phyloP scores from a whole-genome alignment of 1,140 invertebrate species.

The Dendroctonus ponderosae region DNA sequence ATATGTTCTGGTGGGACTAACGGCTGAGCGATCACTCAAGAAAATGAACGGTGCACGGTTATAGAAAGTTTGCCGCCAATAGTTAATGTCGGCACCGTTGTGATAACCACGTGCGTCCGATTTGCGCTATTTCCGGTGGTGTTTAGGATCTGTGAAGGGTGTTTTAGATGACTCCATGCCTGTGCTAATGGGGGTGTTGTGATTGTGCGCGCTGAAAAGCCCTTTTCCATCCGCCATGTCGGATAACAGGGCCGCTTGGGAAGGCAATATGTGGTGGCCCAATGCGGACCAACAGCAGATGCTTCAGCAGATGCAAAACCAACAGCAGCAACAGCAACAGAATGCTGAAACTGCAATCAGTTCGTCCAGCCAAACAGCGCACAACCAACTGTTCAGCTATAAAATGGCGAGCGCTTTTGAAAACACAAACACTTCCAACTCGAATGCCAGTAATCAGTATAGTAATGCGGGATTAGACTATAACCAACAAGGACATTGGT shows the following conservation, averaged over 20 bases:
- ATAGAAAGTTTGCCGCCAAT: constrained; percentile 26
- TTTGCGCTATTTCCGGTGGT: constrained; percentile 1
- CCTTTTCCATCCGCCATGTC: constrained; percentile 43
- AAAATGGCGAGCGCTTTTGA: constrained; percentile 81
- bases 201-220: constrained; percentile 26
- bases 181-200: constrained; percentile 1
- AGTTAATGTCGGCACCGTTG: constrained; percentile 5
- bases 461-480: constrained; percentile 1
- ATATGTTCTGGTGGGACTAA: constrained; percentile 15
- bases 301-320: constrained; percentile 54
- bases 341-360: constrained; percentile 50
- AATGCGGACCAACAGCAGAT: constrained; percentile 54
- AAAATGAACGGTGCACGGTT: constrained; percentile 36
- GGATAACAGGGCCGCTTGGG: constrained; percentile 59
- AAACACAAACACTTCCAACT: constrained; percentile 53
- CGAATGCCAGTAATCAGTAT: constrained; percentile 8
- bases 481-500: constrained; percentile 51
- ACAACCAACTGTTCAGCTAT: constrained; percentile 77
- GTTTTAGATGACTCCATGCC: neutral
- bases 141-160: neutral
- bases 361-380: constrained; percentile 48
- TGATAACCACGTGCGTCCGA: too few relatives aligned
- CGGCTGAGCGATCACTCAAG: constrained; percentile 26
- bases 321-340: constrained; percentile 53
- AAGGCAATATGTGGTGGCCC: constrained; percentile 61